Conservation (phyloP, 2,113 vertebrate genomes). For the Centropus bengalensis region DNA sequence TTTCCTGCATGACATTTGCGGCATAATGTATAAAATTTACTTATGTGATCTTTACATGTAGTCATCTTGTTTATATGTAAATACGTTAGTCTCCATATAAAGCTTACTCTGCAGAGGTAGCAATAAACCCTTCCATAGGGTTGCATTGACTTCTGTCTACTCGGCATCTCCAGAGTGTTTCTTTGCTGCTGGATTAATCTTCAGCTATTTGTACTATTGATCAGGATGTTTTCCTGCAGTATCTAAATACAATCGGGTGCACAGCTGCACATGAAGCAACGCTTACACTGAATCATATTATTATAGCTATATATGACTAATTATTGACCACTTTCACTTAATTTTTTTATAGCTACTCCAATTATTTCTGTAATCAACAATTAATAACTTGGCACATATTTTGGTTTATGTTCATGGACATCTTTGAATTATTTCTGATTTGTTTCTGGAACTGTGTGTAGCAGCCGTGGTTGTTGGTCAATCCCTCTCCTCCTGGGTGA, state of each 20-base stretch:
- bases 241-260: background rate
- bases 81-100: conserved; percentile 1
- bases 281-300: background rate
- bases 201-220: background rate
- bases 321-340: background rate
- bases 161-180: background rate
- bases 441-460: background rate
- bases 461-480: background rate
- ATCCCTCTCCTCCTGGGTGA: background rate
- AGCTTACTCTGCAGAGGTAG: background rate
- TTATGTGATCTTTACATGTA: conserved; percentile 65
- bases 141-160: conserved; percentile 21
- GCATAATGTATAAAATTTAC: conserved; percentile 66
- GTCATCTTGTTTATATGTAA: conserved; percentile 56
- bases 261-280: background rate
- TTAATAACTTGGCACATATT: background rate
- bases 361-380: background rate
- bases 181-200: background rate
- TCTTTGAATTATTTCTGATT: background rate
- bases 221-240: background rate
- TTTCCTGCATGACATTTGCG: conserved; percentile 66
- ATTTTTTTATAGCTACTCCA: conserved; percentile 6
- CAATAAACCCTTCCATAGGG: background rate
- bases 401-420: background rate
- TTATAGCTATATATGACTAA: background rate